Conservation (phyloP, 53 echinoderm and acorn worm genomes). For the Echinarachnius parma region DNA sequence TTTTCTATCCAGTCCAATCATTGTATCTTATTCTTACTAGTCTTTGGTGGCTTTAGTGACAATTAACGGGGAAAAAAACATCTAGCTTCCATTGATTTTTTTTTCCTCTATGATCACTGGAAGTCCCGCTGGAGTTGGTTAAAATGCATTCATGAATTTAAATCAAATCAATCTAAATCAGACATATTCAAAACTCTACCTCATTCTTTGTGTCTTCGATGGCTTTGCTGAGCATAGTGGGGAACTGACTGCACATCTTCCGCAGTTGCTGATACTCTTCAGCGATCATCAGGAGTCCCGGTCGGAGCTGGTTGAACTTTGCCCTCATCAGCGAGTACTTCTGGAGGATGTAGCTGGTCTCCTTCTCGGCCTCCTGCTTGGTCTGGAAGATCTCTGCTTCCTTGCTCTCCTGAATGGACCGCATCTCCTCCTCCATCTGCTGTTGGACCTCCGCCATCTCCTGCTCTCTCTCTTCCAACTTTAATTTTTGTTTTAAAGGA, state of each 20-base stretch:
- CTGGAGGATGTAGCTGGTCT: conserved; percentile 36
- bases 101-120: no score
- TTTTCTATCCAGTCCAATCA: no score
- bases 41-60: no score
- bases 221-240: conserved; percentile 71
- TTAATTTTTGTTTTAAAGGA: neutral
- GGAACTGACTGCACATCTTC: conserved; percentile 82
- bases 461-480: conserved; percentile 57
- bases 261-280: conserved; percentile 93
- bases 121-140: no score
- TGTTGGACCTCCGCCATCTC: conserved; percentile 55
- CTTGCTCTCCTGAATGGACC: conserved; percentile 51
- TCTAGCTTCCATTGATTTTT: no score
- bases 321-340: conserved; percentile 57
- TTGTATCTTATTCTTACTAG: no score
- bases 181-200: no score
- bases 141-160: no score
- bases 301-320: conserved; percentile 72
- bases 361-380: conserved; percentile 36
- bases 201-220: conserved; percentile 90
- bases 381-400: conserved; percentile 47
- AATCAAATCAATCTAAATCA: no score
- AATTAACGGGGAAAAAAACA: no score
- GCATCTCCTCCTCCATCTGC: conserved; percentile 60
- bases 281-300: conserved; percentile 83